Base-by-base conservation (phyloP, 2,113 vertebrate genomes). In the Menidia beryllina region DNA sequence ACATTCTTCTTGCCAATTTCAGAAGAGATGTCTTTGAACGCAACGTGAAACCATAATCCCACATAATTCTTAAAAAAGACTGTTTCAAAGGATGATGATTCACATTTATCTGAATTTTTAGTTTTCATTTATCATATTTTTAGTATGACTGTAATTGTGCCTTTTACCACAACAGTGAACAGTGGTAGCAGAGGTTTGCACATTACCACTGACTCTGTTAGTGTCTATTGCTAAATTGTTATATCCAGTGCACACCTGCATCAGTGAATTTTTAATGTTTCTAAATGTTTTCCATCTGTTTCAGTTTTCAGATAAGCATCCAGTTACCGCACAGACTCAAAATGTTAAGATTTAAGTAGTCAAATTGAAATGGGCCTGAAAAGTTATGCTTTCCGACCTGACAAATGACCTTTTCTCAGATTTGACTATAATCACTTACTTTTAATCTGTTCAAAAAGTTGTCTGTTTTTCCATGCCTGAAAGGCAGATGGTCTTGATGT, bases 311-410 rank as follows among this genome's bases (percentile, higher is more conserved):
- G 60, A 81, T 68, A 60, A 63, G 39, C 43, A 72, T 77, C 57
- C 36, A 51, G 59, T 64, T 75, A 52, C 63, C 72, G 38, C 36
- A 27, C 39, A 70, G 41, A 59, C 49, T 55, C 26, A 25, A 47
- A 62, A 68, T 80, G 56, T 76, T 52, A 72, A 24, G 34, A 66
- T 77, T 78, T 64, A 39, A 71, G 43, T 71, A 81, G 79, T 77
- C 61, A 11, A 7, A 70, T 81, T 64, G 67, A 26, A 77, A 66
- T 59, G 63, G 68, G 69, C 75, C 17, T 27, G 3, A 69, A 72
- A 65, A 69, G 54, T 20, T 7, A 3, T 7, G 2, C 38, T 62
- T 79, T 72, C 5, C 45, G 39, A 79, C 51, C 21, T 17, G 19
- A 68, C 49, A 69, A 77, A 75, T 69, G 53, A 71, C 27, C 11